Evolutionary conservation across 2,888 invertebrate species (phyloP), one percentile per base, ranked within the genome.

Genomic region (Agriopis aurantiaria): DNA sequence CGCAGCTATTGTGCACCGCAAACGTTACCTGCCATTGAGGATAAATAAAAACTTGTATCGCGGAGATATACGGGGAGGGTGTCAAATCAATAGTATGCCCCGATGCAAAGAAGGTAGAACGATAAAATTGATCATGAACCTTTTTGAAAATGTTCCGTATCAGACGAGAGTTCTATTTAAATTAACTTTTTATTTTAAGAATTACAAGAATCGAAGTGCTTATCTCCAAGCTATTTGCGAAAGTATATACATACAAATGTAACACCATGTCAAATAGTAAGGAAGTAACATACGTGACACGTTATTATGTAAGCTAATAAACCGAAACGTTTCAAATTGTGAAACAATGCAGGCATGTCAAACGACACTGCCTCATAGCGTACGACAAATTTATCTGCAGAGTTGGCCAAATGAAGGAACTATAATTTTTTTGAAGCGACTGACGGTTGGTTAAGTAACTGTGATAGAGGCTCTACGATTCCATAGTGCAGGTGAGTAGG

Each of bases 11-110:
- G 92, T 91, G 79, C 74, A 78, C 82, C 81, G 80, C 85, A 85
- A 88, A 86, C 82, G 79, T 90, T 93, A 93, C 93, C 93, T 94
- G 93, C 86, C 75, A 74, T 84, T 90, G 82, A 86, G 88, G 88
- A 75, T 82, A 85, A 87, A 87, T 86, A 84, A 85, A 65, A 63
- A n/a, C 88, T 86, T 88, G 86, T 88, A 91, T 91, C 88, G 65
- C 71, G 85, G 89, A 86, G 85, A 86, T 88, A 84, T 85, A 79
- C 76, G 58, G n/a, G 80, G 65, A 65, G 65, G 68, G 69, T 65
- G 67, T 84, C 83, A 82, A 86, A 65, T 84, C 83, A 82, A 86
- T 81, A 82, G 74, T 84, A 88, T 87, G 83, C 82, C 81, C 82
- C 73, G 78, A 83, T 84, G 82, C 81, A 85, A 88, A 85, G 87